Evolutionary conservation across 2,888 invertebrate species (phyloP).

Genomic region (Sinotaia quadrata): DNA sequence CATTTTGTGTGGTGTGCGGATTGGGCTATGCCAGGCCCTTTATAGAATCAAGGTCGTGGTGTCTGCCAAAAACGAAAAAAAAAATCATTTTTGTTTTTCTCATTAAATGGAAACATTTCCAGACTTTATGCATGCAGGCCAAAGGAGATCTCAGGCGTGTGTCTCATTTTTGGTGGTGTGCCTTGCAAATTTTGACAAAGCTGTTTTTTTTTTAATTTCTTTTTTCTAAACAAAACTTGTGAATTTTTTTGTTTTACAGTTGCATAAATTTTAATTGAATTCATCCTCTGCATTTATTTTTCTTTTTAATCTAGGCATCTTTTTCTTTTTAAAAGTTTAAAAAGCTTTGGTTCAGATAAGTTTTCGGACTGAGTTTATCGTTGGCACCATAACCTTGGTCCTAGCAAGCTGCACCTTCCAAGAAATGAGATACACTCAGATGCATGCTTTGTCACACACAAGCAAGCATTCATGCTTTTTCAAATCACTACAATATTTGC

Average conservation of each 20-base stretch:
- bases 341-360: too few species aligned
- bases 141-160: slow-evolving; percentile 1
- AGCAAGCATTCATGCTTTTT: too few species aligned
- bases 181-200: slow-evolving; percentile 8
- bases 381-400: slow-evolving; percentile 30
- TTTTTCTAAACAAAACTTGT: too few species aligned
- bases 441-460: neutral
- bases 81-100: slow-evolving; percentile 13
- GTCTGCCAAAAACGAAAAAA: too few species aligned
- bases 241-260: too few species aligned
- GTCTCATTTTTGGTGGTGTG: slow-evolving; percentile 29
- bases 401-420: slow-evolving; percentile 19
- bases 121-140: slow-evolving; percentile 1
- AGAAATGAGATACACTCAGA: slow-evolving; percentile 21
- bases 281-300: too few species aligned
- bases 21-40: slow-evolving; percentile 17
- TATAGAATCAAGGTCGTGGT: slow-evolving; percentile 42
- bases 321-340: too few species aligned
- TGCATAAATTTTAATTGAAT: too few species aligned
- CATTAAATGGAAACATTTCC: neutral
- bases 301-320: too few species aligned
- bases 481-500: too few species aligned
- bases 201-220: too few species aligned
- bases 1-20: slow-evolving; percentile 35
- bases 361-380: too few species aligned